Evolutionary conservation across 2,113 vertebrate genomes (phyloP).

Genomic region (Sceloporus undulatus): DNA sequence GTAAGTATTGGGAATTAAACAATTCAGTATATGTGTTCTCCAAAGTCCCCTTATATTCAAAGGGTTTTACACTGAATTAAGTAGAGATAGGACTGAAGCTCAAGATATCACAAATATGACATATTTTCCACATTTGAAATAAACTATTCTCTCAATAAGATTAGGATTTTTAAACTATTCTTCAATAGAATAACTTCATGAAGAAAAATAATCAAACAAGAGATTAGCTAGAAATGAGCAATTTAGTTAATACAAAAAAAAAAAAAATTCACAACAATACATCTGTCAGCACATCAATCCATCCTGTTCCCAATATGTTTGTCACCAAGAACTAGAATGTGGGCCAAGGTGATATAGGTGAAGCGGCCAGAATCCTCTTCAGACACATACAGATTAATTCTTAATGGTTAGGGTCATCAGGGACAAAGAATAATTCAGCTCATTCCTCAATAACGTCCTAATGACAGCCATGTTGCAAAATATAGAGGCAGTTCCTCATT

Average conservation of each 20-base stretch:
- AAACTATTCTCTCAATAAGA: constrained; percentile 45
- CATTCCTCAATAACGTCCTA: neutral
- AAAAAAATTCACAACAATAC: constrained; percentile 43
- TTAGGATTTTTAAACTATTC: neutral
- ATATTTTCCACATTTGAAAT: neutral
- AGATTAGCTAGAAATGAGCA: constrained; percentile 59
- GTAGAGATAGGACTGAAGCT: too few species aligned
- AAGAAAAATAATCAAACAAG: constrained; percentile 72
- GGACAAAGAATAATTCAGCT: neutral
- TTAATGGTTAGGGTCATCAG: neutral
- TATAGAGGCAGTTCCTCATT: neutral
- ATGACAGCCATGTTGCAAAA: neutral
- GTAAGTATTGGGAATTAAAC: neutral
- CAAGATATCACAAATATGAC: constrained; percentile 45
- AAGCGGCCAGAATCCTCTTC: neutral
- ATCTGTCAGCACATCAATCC: neutral
- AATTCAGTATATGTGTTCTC: too few species aligned
- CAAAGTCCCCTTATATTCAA: too few species aligned
- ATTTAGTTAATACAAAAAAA: constrained; percentile 55
- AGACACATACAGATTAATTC: neutral
- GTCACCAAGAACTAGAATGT: neutral
- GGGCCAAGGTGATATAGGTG: neutral
- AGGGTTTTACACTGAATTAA: too few species aligned
- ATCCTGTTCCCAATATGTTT: neutral
- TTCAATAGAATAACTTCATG: constrained; percentile 51